phyloP scores from a whole-genome alignment of 92 coral and sea anemone species.

The Ricordea florida region DNA sequence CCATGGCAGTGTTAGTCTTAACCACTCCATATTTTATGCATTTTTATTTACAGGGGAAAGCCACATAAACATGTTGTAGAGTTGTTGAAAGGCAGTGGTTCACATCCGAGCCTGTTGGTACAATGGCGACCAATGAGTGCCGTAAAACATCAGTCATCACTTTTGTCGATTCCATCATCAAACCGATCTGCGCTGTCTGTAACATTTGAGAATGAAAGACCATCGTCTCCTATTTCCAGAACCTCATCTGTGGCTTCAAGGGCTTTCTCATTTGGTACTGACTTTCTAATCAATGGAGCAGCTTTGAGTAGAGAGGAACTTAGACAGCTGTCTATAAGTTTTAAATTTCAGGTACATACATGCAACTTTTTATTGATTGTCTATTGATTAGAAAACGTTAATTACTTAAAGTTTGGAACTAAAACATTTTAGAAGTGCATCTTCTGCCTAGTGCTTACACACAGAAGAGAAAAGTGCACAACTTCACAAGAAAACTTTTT shows the following conservation, averaged over 20 bases:
- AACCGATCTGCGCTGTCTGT: conserved; percentile 67
- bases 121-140: conserved; percentile 88
- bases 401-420: too few species aligned
- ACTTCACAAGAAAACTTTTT: not conserved
- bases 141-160: conserved; percentile 65
- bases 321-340: conserved; percentile 63
- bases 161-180: conserved; percentile 58
- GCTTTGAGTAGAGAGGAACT: conserved; percentile 33
- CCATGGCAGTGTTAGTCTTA: too few species aligned
- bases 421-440: too few species aligned
- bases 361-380: too few species aligned
- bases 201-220: conserved; percentile 64
- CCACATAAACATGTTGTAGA: conserved; percentile 73
- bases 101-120: conserved; percentile 72
- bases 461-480: too few species aligned
- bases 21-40: not conserved
- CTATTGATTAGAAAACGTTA: too few species aligned
- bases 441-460: too few species aligned
- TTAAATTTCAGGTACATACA: conserved; percentile 66
- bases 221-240: conserved; percentile 29
- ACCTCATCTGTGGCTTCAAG: conserved; percentile 44
- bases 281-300: conserved; percentile 47
- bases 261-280: conserved; percentile 62
- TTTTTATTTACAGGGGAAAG: conserved; percentile 60
- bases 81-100: conserved; percentile 87